Evolutionary conservation across 1,140 invertebrate species (phyloP).

Genomic region (Saccostrea echinata): DNA sequence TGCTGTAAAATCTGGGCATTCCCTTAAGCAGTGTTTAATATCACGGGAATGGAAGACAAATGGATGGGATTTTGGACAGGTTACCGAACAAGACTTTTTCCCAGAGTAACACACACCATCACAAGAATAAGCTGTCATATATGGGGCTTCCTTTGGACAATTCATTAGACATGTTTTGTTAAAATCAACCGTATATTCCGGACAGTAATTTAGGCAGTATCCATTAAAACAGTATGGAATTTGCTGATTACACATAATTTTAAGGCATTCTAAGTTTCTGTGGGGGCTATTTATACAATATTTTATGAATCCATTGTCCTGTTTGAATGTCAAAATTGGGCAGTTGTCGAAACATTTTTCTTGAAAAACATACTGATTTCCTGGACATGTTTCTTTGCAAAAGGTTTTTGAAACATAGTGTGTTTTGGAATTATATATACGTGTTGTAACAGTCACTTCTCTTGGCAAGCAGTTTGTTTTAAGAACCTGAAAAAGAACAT

Average conservation of each 20-base stretch:
- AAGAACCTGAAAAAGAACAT: neutral
- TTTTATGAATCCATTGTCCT: neutral
- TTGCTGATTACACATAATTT: neutral
- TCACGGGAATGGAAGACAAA: neutral
- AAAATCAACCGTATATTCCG: slow-evolving; percentile 2
- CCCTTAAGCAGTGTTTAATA: neutral
- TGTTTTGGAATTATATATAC: neutral
- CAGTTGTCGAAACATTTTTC: neutral
- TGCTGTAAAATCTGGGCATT: neutral
- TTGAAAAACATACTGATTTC: neutral
- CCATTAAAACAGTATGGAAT: neutral
- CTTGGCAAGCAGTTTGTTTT: neutral
- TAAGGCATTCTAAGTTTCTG: neutral
- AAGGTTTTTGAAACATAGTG: neutral
- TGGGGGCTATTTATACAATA: neutral
- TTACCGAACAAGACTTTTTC: neutral
- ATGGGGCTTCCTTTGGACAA: slow-evolving; percentile 5
- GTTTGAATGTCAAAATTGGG: neutral
- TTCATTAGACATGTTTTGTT: slow-evolving; percentile 26
- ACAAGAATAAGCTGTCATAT: neutral
- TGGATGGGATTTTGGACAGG: slow-evolving; percentile 4
- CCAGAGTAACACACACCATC: slow-evolving; percentile 1
- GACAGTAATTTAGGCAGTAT: neutral
- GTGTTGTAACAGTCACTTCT: neutral
- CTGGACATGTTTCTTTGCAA: neutral